These are phyloP conservation scores for Carettochelys insculpta DNA, from an alignment of 2,113 vertebrate genomes.

Conservation along the genomic window DNA sequence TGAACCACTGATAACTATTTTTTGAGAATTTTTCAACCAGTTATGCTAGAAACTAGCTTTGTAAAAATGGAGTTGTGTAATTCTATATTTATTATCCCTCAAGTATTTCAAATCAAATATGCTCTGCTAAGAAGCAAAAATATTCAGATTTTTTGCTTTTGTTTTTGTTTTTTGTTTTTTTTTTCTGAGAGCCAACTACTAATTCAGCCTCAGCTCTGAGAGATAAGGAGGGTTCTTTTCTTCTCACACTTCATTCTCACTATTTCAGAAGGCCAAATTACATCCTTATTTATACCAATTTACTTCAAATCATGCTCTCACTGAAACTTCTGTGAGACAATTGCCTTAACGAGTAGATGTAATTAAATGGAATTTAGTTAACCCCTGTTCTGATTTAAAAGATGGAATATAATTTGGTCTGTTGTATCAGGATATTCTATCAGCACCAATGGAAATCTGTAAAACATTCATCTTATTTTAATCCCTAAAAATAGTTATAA, in stretches of 20 bases:
- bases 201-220: not conserved
- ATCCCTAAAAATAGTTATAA: not conserved
- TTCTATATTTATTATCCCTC: not conserved
- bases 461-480: slow-evolving; percentile 17
- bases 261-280: not conserved
- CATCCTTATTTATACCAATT: not conserved
- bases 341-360: not conserved
- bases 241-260: not conserved
- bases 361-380: not conserved
- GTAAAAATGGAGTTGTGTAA: not conserved
- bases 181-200: not conserved
- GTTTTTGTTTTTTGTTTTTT: no score
- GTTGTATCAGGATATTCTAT: slow-evolving; percentile 19
- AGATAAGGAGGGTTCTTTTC: not conserved
- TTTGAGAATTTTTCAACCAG: no score
- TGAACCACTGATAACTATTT: no score
- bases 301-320: not conserved
- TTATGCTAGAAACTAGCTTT: not conserved
- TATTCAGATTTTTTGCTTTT: no score
- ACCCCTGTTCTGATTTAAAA: not conserved
- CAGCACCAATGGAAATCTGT: not conserved
- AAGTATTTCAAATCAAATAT: not conserved
- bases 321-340: not conserved
- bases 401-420: not conserved
- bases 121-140: not conserved